Conservation (phyloP, 2,113 vertebrate genomes). For the Pygoscelis adeliae region DNA sequence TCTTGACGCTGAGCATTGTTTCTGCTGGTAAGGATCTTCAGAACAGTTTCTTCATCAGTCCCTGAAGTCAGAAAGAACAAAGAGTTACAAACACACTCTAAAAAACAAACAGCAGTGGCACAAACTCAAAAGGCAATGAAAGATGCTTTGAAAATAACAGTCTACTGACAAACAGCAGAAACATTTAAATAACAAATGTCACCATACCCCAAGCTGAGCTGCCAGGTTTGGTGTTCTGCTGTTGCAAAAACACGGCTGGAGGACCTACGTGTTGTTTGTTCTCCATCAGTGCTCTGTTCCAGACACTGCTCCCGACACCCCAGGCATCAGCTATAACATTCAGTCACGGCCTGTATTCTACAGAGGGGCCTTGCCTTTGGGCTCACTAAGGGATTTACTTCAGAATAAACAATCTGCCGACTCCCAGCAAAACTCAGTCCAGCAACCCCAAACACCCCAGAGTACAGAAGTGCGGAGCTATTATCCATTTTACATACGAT, state of each 20-base stretch:
- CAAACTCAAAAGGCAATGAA: neutral
- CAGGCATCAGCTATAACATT: neutral
- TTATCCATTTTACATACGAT: accelerated
- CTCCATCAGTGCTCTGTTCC: neutral
- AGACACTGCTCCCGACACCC: neutral
- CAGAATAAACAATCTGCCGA: neutral
- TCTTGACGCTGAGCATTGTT: constrained; percentile 91
- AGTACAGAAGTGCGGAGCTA: accelerated
- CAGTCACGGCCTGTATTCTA: neutral
- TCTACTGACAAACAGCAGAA: neutral
- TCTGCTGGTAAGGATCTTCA: constrained; percentile 85
- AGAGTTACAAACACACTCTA: neutral
- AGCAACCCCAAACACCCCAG: neutral
- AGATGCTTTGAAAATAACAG: neutral
- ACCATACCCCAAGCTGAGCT: neutral
- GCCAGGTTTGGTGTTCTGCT: neutral
- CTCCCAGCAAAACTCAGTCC: neutral
- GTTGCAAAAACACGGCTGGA: neutral
- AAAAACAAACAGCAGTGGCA: neutral
- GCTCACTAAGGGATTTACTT: neutral
- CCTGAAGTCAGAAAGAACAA: constrained; percentile 74
- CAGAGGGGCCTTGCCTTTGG: neutral
- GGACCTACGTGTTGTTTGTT: accelerated
- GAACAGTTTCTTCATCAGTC: constrained; percentile 88
- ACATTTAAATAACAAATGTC: neutral